Percentiles rank a stretch among this genome's conserved stretches.
Evolutionary conservation across 2,888 invertebrate species (phyloP).

Genomic region (Ommatoiulus sabulosus): DNA sequence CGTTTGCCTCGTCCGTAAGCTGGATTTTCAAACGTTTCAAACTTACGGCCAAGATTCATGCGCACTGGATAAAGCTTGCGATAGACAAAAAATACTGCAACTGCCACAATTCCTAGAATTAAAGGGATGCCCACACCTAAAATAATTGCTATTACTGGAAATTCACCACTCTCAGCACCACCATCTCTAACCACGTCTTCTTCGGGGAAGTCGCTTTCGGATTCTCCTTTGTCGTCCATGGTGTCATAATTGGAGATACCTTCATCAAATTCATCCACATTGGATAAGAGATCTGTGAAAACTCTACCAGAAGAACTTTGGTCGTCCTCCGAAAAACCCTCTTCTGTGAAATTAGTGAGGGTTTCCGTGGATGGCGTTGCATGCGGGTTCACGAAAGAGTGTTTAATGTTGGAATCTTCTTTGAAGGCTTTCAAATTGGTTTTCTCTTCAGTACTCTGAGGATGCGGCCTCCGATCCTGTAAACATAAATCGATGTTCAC

Average conservation of each 20-base stretch:
- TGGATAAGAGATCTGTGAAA: background rate
- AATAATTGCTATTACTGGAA: slow-evolving; percentile 32
- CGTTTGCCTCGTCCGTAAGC: slow-evolving; percentile 55
- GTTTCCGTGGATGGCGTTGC: background rate
- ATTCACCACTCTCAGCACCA: background rate
- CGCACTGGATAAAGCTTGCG: slow-evolving; percentile 61
- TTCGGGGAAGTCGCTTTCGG: slow-evolving; percentile 23
- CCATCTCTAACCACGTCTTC: background rate
- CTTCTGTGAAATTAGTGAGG: background rate
- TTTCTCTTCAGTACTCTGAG: slow-evolving; percentile 50
- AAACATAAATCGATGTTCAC: slow-evolving; percentile 14
- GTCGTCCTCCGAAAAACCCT: background rate
- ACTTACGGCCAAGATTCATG: slow-evolving; percentile 62
- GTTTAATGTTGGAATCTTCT: slow-evolving; percentile 8
- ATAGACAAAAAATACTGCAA: slow-evolving; percentile 59
- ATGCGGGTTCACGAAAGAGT: background rate
- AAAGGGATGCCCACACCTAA: slow-evolving; percentile 51
- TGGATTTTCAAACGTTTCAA: slow-evolving; percentile 62
- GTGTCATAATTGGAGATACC: background rate
- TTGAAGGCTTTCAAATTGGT: slow-evolving; percentile 37
- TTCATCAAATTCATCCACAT: background rate
- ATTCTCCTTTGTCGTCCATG: slow-evolving; percentile 9
- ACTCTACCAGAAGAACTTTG: background rate
- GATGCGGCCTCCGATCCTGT: slow-evolving; percentile 9
- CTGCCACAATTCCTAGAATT: background rate